A percentile compares a stretch with the other conserved stretches of the same genome.
phyloP scores from a whole-genome alignment of 2,888 invertebrate genomes.

The Molorchus minor region DNA sequence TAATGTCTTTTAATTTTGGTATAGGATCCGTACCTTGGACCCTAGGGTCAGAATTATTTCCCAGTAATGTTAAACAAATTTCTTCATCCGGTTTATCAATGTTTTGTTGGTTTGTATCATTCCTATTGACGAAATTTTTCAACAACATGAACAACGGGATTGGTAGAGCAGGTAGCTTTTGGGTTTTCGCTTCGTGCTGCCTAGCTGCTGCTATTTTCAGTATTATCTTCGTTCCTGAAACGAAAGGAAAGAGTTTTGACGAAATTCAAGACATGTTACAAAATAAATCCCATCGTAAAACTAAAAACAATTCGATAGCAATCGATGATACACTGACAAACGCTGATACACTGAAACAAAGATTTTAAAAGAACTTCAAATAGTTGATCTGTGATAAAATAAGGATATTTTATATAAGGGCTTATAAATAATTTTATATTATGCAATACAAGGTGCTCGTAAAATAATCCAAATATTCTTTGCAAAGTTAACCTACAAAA shows the following conservation, averaged over 20 bases:
- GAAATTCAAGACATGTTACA: conserved; percentile 76
- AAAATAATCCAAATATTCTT: too few relatives aligned
- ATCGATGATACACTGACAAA: neutral
- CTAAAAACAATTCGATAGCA: too few relatives aligned
- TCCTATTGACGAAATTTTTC: conserved; percentile 77
- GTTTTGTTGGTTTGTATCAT: conserved; percentile 77
- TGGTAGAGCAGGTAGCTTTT: conserved; percentile 74
- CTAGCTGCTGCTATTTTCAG: conserved; percentile 74
- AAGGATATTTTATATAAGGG: neutral
- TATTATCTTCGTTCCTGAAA: conserved; percentile 77
- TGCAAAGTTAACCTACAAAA: too few relatives aligned
- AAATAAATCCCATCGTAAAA: neutral
- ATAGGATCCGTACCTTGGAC: conserved; percentile 85
- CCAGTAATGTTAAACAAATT: conserved; percentile 77
- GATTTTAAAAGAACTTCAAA: neutral
- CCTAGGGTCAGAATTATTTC: conserved; percentile 80
- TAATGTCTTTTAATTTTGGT: conserved; percentile 67
- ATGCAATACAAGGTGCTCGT: neutral
- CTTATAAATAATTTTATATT: neutral
- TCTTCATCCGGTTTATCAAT: conserved; percentile 79
- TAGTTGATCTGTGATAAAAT: neutral
- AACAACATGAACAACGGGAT: conserved; percentile 65
- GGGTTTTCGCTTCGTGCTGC: conserved; percentile 70
- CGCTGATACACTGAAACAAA: neutral
- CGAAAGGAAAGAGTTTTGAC: conserved; percentile 85